Evolutionary conservation across 1,140 invertebrate genomes (phyloP).

Genomic region (Atta texana): DNA sequence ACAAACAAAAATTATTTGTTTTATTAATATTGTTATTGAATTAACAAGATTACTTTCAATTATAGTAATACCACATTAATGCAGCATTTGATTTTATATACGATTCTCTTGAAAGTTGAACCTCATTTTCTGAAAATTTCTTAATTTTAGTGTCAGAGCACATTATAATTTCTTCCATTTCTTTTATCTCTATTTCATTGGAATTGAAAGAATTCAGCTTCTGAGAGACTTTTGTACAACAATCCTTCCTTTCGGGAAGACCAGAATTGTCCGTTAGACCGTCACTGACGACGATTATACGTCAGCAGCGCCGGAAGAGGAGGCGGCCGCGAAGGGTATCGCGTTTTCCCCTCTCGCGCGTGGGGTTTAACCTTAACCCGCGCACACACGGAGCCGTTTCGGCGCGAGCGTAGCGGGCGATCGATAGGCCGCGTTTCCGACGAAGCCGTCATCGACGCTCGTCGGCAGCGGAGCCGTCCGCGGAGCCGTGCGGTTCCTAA

Average conservation of each 20-base stretch:
- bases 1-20: too few species aligned
- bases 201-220: too few species aligned
- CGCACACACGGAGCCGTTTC: constrained; percentile 38
- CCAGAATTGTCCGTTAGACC: background rate
- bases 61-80: too few species aligned
- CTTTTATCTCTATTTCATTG: background rate
- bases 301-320: constrained; percentile 35
- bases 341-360: background rate
- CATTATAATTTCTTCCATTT: too few species aligned
- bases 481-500: constrained; percentile 17
- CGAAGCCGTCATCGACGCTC: constrained; percentile 20
- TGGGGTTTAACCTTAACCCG: constrained; percentile 40
- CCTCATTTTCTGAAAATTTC: background rate
- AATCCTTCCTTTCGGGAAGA: background rate
- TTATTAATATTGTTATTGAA: too few species aligned
- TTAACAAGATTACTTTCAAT: too few species aligned
- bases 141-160: background rate
- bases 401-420: constrained; percentile 4
- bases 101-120: background rate
- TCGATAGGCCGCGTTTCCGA: constrained; percentile 44
- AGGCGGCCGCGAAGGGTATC: constrained; percentile 20
- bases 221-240: background rate
- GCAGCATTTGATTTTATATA: too few species aligned
- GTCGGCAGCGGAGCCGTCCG: background rate
- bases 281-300: constrained; percentile 31